Percentiles rank a stretch among this genome's conserved stretches.
These are phyloP conservation scores for Falcaria lacertinaria DNA, from an alignment of 2,888 invertebrate species.

Conservation along the genomic window DNA sequence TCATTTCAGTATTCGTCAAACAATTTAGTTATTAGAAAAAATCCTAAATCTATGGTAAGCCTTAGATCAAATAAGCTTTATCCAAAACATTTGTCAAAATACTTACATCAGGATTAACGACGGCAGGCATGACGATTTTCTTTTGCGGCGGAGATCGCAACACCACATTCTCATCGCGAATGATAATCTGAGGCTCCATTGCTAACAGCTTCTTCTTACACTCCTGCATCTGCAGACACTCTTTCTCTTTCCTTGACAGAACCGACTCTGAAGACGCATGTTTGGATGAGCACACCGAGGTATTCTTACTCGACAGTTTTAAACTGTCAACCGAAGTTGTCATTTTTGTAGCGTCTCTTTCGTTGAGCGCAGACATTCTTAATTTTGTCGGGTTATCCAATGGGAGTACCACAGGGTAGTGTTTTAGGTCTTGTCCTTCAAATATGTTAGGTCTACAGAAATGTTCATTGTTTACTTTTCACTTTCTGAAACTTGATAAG, in stretches of 20 bases:
- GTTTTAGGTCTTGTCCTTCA: slow-evolving; percentile 10
- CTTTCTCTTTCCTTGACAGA: slow-evolving; percentile 67
- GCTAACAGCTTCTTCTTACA: slow-evolving; percentile 71
- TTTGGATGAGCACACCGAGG: slow-evolving; percentile 62
- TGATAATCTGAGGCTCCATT: slow-evolving; percentile 73
- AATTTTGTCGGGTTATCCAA: slow-evolving; percentile 9
- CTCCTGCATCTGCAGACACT: slow-evolving; percentile 70
- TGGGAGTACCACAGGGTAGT: slow-evolving; percentile 12
- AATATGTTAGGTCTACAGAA: neutral
- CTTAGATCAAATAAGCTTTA: too few relatives aligned
- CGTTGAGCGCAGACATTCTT: slow-evolving; percentile 68
- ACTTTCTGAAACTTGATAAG: neutral
- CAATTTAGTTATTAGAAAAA: too few relatives aligned
- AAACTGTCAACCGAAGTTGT: slow-evolving; percentile 71
- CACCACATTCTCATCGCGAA: slow-evolving; percentile 71
- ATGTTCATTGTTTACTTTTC: neutral
- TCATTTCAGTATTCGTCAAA: too few relatives aligned
- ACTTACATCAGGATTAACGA: slow-evolving; percentile 69
- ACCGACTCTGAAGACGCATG: slow-evolving; percentile 74
- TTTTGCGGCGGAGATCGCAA: slow-evolving; percentile 71
- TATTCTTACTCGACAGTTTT: slow-evolving; percentile 68
- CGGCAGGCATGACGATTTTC: slow-evolving; percentile 72
- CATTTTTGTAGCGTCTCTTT: slow-evolving; percentile 64
- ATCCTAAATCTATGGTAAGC: too few relatives aligned
- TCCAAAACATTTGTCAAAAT: too few relatives aligned